Base-by-base conservation (phyloP, 2,797 vertebrate species). In the Podargus strigoides region DNA sequence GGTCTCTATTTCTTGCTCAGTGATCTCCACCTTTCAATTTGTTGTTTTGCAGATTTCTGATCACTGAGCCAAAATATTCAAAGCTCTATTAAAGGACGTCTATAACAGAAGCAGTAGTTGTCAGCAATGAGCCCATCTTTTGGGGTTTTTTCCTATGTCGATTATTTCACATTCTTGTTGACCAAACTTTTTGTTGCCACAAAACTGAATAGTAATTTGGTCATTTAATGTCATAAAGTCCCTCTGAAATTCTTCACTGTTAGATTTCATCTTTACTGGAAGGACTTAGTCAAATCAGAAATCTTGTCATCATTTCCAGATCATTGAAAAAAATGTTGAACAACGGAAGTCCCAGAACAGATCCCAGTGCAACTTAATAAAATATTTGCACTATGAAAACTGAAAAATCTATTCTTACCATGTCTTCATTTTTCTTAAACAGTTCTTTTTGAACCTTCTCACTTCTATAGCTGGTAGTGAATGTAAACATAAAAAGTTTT, bases 301-400 rank as follows among this genome's bases (percentile, higher is more conserved):
- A 52, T 17, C 44, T 28, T 32, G 32, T 39, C 28, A 46, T 32
- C 5, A 53, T 41, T 87, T 76, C 10, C n/a, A 63, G 30, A 56
- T 52, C 27, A 24, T 55, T 75, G 59, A 6, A 2, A n/a, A 34
- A 67, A 47, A 32, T 14, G 3, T 10, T 44, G 10, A 52, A 32
- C 11, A 56, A 8, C 5, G 56, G 58, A 87, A 80, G 7, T 19
- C 24, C 13, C 30, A 56, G 37, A 66, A 49, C 4, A 67, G 18
- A 77, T 55, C 8, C 5, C 19, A 52, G 20, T 56, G 17, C 0
- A 0, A 69, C 7, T 27, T 60, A 39, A 36, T 20, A 73, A 81
- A 87, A 53, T 14, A 3, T 32, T 75, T 56, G n/a, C 19, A 24
- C 10, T 30, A 32, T 36, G 24, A 62, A 82, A 11, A n/a, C n/a